Base-by-base conservation (phyloP, 2,888 invertebrate species). In the Ctena decussata region DNA sequence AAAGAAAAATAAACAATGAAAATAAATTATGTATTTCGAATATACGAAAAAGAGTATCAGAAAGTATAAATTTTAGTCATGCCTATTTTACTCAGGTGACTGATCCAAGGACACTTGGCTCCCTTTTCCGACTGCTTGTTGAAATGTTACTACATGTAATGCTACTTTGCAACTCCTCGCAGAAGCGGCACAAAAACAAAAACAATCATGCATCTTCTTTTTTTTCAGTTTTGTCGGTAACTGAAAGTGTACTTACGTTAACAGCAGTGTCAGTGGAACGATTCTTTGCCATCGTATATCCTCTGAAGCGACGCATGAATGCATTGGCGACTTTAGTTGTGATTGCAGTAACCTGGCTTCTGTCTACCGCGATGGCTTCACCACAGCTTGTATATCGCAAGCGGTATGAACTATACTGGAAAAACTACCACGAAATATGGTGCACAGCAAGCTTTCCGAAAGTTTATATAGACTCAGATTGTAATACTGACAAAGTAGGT, bases 271-370 rank as follows among this genome's bases (percentile, higher is more conserved):
- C 95, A 0, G 91, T 92, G 24, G 94, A 95, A 70, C 84, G 94
- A 27, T 94, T 94, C 82, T 85, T 93, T n/a, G 94, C 94, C 35
- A 93, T 94, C 24, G 92, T 94, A 11, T 93, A 89, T 69, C 95
- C 95, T 0, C 75, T 95, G 30, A 90, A 85, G 49, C 90, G 83
- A 0, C 90, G 92, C 49, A 89, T 93, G 90, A 79, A 92, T 6
- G 73, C 85, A 0, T 11, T 35, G 8, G 73, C 75, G 1, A 90
- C 91, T 0, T 80, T 77, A 0, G 21, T 91, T 0, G 82, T 92
- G 8, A 91, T 94, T 6, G 65, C 84, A 0, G 74, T 85, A 2
- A 91, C 91, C n/a, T 94, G 93, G 94, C 30, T 90, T 2, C 39
- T 90, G 0, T 91, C 94, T 0, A 71, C 87, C 0, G 89, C 77